A percentile compares a stretch with the other conserved stretches of the same genome.
These are phyloP conservation scores for Vanessa tameamea DNA, from an alignment of 1,140 invertebrate species.

Conservation along the genomic window DNA sequence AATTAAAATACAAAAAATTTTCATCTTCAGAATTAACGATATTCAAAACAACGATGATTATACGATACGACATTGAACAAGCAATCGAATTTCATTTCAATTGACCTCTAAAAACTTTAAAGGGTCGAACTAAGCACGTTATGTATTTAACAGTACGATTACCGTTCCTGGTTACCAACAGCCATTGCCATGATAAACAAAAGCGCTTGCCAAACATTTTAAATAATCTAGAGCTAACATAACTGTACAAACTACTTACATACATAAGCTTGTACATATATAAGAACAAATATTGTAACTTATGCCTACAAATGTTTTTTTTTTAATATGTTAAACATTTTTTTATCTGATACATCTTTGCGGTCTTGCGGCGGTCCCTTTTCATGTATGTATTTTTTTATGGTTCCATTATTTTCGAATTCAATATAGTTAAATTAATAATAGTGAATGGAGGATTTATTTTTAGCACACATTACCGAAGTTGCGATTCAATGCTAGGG, in stretches of 20 bases:
- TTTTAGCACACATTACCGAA: too few relatives aligned
- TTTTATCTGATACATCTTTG: too few relatives aligned
- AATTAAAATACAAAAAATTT: too few relatives aligned
- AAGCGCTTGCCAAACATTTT: constrained; percentile 5
- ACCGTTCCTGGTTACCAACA: background rate
- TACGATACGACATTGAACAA: background rate
- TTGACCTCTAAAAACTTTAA: background rate
- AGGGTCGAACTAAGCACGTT: background rate
- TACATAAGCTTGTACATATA: background rate
- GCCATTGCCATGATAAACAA: background rate
- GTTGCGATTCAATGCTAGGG: too few relatives aligned
- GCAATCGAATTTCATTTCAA: background rate
- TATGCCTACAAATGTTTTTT: background rate
- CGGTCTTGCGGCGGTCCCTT: too few relatives aligned
- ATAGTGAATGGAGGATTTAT: too few relatives aligned
- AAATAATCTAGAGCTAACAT: constrained; percentile 1
- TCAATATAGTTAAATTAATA: too few relatives aligned
- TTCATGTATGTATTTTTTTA: too few relatives aligned
- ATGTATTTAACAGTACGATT: background rate
- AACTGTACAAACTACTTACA: background rate
- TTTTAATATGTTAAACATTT: too few relatives aligned
- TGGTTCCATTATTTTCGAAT: too few relatives aligned
- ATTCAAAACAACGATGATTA: too few relatives aligned
- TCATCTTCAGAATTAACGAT: too few relatives aligned
- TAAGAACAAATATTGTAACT: background rate